Conservation (phyloP, 2,888 invertebrate genomes). For the Neria commutata region DNA sequence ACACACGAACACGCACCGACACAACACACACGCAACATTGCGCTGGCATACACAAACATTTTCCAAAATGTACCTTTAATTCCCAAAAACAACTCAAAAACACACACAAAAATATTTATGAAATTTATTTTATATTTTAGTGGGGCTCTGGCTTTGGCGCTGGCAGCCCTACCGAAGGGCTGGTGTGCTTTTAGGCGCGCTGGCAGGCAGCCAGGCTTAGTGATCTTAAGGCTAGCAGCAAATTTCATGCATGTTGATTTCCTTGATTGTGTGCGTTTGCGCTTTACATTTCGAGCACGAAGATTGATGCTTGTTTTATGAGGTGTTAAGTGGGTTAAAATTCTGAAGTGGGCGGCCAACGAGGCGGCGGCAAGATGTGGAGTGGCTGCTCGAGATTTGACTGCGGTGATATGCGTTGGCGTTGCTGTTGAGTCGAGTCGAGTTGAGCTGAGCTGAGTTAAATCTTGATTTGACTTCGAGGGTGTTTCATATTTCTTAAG, state of each 20-base stretch:
- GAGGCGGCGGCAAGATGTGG: too few relatives aligned
- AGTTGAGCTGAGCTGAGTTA: neutral
- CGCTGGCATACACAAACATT: too few relatives aligned
- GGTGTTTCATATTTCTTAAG: neutral
- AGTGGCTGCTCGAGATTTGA: neutral
- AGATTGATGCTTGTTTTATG: conserved; percentile 24
- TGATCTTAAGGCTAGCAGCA: neutral
- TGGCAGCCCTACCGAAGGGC: too few relatives aligned
- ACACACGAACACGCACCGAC: too few relatives aligned
- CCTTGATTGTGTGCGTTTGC: conserved; percentile 12
- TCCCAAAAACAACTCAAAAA: too few relatives aligned
- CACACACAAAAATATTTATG: too few relatives aligned
- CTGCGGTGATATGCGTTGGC: neutral
- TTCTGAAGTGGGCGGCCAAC: too few relatives aligned
- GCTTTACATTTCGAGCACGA: conserved; percentile 3
- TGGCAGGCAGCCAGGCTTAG: neutral
- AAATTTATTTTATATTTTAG: too few relatives aligned
- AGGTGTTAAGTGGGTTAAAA: conserved; percentile 56
- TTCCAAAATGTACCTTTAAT: too few relatives aligned
- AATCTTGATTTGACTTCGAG: neutral
- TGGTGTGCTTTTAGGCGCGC: too few relatives aligned
- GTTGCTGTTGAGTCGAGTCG: neutral
- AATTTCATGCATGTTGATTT: conserved; percentile 10
- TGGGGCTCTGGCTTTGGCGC: too few relatives aligned
- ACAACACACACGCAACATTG: too few relatives aligned